These are phyloP conservation scores for Galleria mellonella DNA, from an alignment of 1,140 invertebrate genomes.

Conservation along the genomic window DNA sequence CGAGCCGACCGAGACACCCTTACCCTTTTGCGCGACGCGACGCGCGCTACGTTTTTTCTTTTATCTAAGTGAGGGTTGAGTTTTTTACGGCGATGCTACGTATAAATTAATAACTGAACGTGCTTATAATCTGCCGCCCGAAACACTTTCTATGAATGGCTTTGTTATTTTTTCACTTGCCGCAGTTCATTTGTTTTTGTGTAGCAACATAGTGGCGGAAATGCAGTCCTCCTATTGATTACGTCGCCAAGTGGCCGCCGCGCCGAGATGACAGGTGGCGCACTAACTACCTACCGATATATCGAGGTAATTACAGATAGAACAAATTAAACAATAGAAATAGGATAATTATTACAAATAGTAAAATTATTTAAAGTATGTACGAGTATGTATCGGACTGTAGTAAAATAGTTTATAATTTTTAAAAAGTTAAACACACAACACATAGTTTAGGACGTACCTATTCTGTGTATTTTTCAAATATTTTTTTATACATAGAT, in stretches of 20 bases:
- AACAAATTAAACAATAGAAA: no score
- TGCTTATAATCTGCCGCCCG: constrained; percentile 67
- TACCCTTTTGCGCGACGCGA: constrained; percentile 63
- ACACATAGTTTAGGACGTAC: no score
- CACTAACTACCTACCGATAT: neutral
- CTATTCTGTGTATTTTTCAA: no score
- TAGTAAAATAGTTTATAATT: no score
- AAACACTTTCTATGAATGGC: constrained; percentile 60
- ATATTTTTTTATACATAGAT: no score
- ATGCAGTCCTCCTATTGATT: constrained; percentile 52
- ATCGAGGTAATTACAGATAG: no score
- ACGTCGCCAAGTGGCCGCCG: constrained; percentile 20
- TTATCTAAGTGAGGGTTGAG: constrained; percentile 59
- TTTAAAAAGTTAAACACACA: no score
- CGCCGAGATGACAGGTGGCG: constrained; percentile 46
- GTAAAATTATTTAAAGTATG: no score
- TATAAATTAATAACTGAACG: constrained; percentile 74
- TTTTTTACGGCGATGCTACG: constrained; percentile 65
- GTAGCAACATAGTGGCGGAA: constrained; percentile 38
- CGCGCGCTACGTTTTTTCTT: constrained; percentile 65
- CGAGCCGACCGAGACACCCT: constrained; percentile 63
- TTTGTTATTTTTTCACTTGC: constrained; percentile 57
- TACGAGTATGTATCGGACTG: no score
- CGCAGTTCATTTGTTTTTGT: constrained; percentile 65
- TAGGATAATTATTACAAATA: no score